phyloP scores from a whole-genome alignment of 1,140 invertebrate species.

The Danaus plexippus region DNA sequence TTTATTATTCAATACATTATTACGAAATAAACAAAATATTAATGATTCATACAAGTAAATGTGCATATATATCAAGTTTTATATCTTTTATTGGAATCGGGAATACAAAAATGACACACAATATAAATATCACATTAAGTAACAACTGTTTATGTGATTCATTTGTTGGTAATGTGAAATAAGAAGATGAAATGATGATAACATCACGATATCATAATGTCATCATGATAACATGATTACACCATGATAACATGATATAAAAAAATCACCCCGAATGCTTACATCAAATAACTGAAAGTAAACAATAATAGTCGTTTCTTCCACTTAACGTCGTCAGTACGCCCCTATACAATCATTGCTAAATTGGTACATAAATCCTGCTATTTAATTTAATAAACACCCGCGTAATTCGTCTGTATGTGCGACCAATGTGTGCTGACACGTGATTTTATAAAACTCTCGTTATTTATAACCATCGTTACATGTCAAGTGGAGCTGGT shows the following conservation, averaged over 20 bases:
- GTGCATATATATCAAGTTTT: too few species aligned
- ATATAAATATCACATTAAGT: too few species aligned
- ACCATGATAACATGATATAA: constrained; percentile 9
- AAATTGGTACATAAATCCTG: constrained; percentile 65
- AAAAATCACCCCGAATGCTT: background rate
- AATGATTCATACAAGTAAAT: too few species aligned
- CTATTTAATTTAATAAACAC: constrained; percentile 66
- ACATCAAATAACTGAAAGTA: constrained; percentile 5
- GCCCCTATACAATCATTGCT: constrained; percentile 61
- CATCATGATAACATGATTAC: constrained; percentile 15
- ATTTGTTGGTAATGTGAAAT: too few species aligned
- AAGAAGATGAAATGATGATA: too few species aligned
- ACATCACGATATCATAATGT: background rate
- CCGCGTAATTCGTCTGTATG: constrained; percentile 44
- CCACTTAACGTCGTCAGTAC: constrained; percentile 39
- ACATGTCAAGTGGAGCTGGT: too few species aligned
- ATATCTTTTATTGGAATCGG: too few species aligned
- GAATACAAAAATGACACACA: too few species aligned
- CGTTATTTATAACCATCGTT: too few species aligned
- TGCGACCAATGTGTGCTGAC: constrained; percentile 36
- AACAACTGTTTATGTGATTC: too few species aligned
- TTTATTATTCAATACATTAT: too few species aligned
- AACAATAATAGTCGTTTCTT: constrained; percentile 32
- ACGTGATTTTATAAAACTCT: constrained; percentile 8
- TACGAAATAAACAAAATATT: too few species aligned